Percentiles rank a stretch among this genome's conserved stretches.
Evolutionary conservation across 2,797 vertebrate species (phyloP).

Genomic region (Netta rufina): DNA sequence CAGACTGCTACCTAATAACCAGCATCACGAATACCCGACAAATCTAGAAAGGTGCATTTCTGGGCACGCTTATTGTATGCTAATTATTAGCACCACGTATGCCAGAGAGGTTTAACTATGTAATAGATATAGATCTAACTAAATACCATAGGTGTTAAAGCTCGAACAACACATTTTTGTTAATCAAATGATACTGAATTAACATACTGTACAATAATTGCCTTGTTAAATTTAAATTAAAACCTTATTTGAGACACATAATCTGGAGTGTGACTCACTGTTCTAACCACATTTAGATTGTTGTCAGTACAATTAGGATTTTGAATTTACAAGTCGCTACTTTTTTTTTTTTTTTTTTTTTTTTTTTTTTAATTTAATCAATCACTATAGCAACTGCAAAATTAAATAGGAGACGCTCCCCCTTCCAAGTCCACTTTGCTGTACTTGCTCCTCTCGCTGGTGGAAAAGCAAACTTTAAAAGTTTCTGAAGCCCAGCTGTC

Average conservation of each 20-base stretch:
- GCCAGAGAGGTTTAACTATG: not conserved
- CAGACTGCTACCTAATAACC: not conserved
- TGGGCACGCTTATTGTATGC: not conserved
- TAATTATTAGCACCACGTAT: not conserved
- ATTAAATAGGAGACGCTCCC: conserved; percentile 53
- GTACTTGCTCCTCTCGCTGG: not conserved
- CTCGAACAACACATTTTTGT: conserved; percentile 35
- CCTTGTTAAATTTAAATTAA: conserved; percentile 74
- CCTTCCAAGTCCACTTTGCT: not conserved
- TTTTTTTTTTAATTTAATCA: conserved; percentile 53
- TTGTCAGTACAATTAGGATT: conserved; percentile 77
- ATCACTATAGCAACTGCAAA: conserved; percentile 74
- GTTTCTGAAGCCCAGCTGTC: not conserved
- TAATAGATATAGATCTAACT: not conserved
- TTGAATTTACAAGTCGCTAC: conserved; percentile 61
- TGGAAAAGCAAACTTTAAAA: not conserved
- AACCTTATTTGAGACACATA: conserved; percentile 65
- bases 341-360: not conserved
- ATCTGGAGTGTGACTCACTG: conserved; percentile 70
- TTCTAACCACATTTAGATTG: conserved; percentile 70
- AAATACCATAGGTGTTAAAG: not conserved
- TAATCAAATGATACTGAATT: conserved; percentile 67
- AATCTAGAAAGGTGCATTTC: not conserved
- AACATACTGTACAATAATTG: conserved; percentile 71
- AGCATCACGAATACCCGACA: not conserved